phyloP scores from a whole-genome alignment of 1,140 invertebrate species.

The Megalopta genalis region DNA sequence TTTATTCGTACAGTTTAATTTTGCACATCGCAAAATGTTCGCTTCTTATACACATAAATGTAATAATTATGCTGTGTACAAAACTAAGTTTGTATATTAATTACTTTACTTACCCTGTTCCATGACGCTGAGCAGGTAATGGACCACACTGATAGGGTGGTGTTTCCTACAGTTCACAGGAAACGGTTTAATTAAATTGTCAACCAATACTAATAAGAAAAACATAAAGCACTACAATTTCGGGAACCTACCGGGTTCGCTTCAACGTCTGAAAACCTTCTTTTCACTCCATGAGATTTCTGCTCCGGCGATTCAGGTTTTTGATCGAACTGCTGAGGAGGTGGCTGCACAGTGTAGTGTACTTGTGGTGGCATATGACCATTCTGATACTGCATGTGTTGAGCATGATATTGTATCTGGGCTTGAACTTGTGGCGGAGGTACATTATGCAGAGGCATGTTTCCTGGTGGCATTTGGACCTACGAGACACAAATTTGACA shows the following conservation, averaged over 20 bases:
- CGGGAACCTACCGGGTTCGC: conserved; percentile 69
- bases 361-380: conserved; percentile 76
- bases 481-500: conserved; percentile 39
- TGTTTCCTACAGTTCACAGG: conserved; percentile 64
- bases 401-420: conserved; percentile 75
- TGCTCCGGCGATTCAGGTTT: conserved; percentile 73
- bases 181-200: not conserved
- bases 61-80: conserved; percentile 23
- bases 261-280: conserved; percentile 77
- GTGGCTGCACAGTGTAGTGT: conserved; percentile 75
- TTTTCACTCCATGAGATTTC: conserved; percentile 76
- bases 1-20: conserved; percentile 46
- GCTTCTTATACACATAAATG: conserved; percentile 17
- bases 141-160: conserved; percentile 71
- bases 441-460: conserved; percentile 69
- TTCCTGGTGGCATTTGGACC: conserved; percentile 68
- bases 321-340: conserved; percentile 71
- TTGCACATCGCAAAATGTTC: conserved; percentile 29
- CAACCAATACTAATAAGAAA: not conserved
- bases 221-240: not conserved
- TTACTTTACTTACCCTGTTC: conserved; percentile 75
- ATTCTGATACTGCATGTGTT: conserved; percentile 78
- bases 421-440: conserved; percentile 74
- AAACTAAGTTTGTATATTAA: conserved; percentile 18
- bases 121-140: conserved; percentile 73